These are phyloP conservation scores for Pontoporia blainvillei DNA, from an alignment of 2,113 vertebrate species.

Conservation along the genomic window DNA sequence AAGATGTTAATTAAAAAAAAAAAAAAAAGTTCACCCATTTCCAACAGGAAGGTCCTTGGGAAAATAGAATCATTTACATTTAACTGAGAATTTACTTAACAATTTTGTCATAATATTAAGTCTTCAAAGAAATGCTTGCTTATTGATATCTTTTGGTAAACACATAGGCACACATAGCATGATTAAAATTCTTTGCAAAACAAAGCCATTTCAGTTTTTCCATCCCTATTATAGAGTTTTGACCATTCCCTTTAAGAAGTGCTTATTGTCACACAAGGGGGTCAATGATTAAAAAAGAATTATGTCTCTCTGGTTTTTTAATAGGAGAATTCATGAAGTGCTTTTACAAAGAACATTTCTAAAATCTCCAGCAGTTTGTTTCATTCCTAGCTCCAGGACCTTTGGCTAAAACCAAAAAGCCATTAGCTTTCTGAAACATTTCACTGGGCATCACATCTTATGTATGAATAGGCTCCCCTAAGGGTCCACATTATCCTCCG, in stretches of 20 bases:
- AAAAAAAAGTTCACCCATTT: background rate
- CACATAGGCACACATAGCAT: background rate
- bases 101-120: background rate
- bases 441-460: background rate
- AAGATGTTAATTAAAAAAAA: too few species aligned
- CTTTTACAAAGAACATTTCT: background rate
- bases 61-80: background rate
- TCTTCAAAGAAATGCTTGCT: background rate
- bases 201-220: background rate
- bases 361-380: background rate
- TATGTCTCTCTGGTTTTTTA: background rate
- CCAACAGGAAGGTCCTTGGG: background rate
- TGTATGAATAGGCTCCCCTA: background rate
- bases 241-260: background rate
- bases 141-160: background rate
- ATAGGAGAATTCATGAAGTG: background rate
- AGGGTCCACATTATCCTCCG: background rate
- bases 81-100: background rate
- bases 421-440: slow-evolving; percentile 10
- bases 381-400: background rate
- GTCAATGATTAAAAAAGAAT: background rate
- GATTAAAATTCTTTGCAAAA: background rate
- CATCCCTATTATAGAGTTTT: background rate
- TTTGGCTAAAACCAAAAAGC: background rate
- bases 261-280: background rate